phyloP scores from a whole-genome alignment of 2,888 invertebrate species.

The Leptopilina syphax region DNA sequence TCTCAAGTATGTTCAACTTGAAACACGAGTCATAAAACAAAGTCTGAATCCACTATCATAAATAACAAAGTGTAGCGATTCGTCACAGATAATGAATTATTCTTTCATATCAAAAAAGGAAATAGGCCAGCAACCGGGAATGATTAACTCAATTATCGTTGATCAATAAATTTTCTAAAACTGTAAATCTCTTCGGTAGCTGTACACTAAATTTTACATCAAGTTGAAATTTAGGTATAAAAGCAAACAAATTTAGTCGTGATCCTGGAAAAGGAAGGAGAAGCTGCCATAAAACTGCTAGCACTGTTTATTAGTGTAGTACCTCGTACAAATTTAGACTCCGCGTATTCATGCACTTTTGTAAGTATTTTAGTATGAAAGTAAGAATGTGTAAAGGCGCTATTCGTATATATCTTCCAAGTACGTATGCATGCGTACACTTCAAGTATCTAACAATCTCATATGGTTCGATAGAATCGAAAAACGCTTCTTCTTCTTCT shows the following conservation, averaged over 20 bases:
- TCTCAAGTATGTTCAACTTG: too few species aligned
- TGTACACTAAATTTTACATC: background rate
- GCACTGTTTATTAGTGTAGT: slow-evolving; percentile 28
- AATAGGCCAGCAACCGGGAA: background rate
- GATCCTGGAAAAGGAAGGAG: slow-evolving; percentile 26
- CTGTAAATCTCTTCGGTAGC: background rate
- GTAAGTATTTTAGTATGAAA: slow-evolving; percentile 23
- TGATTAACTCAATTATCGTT: background rate
- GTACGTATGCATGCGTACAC: slow-evolving; percentile 29
- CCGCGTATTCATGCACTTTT: slow-evolving; percentile 32
- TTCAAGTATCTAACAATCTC: slow-evolving; percentile 31
- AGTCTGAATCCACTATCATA: background rate
- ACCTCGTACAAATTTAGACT: slow-evolving; percentile 32
- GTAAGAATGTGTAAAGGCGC: slow-evolving; percentile 13
- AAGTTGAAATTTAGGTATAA: background rate
- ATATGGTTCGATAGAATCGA: background rate
- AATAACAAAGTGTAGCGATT: background rate
- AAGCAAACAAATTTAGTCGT: slow-evolving; percentile 8
- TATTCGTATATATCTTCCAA: slow-evolving; percentile 22
- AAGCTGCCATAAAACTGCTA: slow-evolving; percentile 38
- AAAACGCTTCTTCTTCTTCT: background rate
- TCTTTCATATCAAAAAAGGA: slow-evolving; percentile 27
- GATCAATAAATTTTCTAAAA: background rate
- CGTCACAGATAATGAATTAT: slow-evolving; percentile 15
- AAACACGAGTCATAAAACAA: background rate